phyloP scores from a whole-genome alignment of 2,113 vertebrate species.

The Tympanuchus pallidicinctus region DNA sequence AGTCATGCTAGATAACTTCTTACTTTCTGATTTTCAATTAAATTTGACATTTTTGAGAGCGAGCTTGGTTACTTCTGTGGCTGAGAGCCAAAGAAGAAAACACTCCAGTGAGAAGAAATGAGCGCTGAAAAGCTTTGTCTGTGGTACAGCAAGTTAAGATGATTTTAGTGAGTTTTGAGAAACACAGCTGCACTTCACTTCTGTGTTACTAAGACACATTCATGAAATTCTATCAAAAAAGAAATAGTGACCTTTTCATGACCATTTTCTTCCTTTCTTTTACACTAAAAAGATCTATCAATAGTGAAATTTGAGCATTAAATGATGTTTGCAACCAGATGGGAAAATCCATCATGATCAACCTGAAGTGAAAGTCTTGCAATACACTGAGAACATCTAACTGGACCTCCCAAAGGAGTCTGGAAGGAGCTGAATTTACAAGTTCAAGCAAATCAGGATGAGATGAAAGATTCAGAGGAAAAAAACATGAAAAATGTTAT shows the following conservation, averaged over 20 bases:
- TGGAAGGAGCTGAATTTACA: not conserved
- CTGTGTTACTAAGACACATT: not conserved
- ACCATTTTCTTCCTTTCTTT: not conserved
- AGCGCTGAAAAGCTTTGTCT: slow-evolving; percentile 48
- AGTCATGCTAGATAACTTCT: slow-evolving; percentile 43
- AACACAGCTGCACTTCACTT: not conserved
- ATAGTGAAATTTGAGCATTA: not conserved
- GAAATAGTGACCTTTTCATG: not conserved
- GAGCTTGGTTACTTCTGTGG: slow-evolving; percentile 40
- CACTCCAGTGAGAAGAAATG: slow-evolving; percentile 14
- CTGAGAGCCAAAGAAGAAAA: slow-evolving; percentile 52
- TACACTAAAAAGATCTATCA: not conserved
- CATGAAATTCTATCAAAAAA: not conserved
- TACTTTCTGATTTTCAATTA: slow-evolving; percentile 69
- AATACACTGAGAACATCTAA: not conserved
- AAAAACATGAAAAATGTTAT: not conserved
- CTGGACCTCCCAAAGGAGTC: not conserved
- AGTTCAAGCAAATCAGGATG: not conserved
- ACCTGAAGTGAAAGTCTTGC: not conserved
- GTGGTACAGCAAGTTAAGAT: slow-evolving; percentile 6
- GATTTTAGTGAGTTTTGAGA: slow-evolving; percentile 9
- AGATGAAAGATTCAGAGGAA: not conserved
- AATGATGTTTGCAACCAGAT: not conserved
- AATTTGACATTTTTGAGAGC: slow-evolving; percentile 66
- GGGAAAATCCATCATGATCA: not conserved